Evolutionary conservation across 1,140 invertebrate species (phyloP).

Genomic region (Pogonomyrmex barbatus): DNA sequence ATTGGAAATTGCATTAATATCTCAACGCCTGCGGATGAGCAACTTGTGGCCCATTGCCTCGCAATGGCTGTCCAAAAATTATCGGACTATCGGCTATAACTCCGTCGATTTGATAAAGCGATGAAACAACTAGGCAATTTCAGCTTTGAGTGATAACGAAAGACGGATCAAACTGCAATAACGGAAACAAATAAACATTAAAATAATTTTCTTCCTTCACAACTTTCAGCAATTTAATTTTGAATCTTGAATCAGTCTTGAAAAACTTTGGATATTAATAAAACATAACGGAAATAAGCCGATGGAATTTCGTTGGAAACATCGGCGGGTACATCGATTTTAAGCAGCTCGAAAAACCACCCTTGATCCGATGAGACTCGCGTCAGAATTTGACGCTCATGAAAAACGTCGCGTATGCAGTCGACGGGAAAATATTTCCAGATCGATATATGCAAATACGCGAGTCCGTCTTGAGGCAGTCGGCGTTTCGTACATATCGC

Average conservation of each 20-base stretch:
- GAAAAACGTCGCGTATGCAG: slow-evolving; percentile 15
- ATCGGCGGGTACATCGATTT: not conserved
- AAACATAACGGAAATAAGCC: not conserved
- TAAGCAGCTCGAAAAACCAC: not conserved
- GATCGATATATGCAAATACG: slow-evolving; percentile 21
- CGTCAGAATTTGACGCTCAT: not conserved
- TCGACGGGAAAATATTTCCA: not conserved
- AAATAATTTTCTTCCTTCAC: not conserved
- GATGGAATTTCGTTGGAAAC: not conserved
- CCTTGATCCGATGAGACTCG: not conserved
- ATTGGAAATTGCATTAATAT: slow-evolving; percentile 40
- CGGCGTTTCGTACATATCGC: slow-evolving; percentile 28
- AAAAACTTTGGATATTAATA: not conserved
- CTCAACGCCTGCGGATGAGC: slow-evolving; percentile 6
- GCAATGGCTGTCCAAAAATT: not conserved
- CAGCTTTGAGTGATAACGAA: not conserved
- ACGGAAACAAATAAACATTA: not conserved
- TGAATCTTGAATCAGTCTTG: not conserved
- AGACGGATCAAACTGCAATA: no score
- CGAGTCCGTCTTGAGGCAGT: not conserved
- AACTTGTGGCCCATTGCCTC: not conserved
- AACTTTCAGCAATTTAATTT: not conserved
- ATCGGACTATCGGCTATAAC: not conserved
- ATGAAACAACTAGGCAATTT: not conserved
- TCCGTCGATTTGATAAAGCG: not conserved